Evolutionary conservation across 2,113 vertebrate genomes (phyloP).

Genomic region (Menidia beryllina): DNA sequence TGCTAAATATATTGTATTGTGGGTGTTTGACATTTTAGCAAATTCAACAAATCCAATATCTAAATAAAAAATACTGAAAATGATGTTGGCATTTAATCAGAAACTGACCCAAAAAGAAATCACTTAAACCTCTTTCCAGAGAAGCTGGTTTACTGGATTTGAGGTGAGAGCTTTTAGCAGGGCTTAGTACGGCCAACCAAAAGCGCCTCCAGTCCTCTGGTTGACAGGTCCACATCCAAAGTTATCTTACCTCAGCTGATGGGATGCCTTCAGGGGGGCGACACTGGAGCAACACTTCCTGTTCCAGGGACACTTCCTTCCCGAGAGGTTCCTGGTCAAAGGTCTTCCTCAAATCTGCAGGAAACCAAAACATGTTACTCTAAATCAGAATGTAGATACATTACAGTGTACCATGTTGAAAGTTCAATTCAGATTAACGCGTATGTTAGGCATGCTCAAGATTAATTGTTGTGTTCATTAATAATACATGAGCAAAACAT

Average conservation of each 20-base stretch:
- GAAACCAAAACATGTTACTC: slow-evolving; percentile 23
- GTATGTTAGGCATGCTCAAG: slow-evolving; percentile 6
- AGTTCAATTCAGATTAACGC: not conserved
- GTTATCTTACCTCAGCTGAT: slow-evolving; percentile 88
- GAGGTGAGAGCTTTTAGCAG: slow-evolving; percentile 12
- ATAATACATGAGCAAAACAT: not conserved
- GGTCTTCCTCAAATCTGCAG: slow-evolving; percentile 92
- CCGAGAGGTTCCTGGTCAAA: slow-evolving; percentile 97
- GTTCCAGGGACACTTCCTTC: slow-evolving; percentile 95
- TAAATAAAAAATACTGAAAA: slow-evolving; percentile 7
- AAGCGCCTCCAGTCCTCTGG: slow-evolving; percentile 2
- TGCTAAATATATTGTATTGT: not conserved
- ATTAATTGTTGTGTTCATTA: slow-evolving; percentile 4
- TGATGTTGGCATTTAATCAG: slow-evolving; percentile 20
- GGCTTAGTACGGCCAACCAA: slow-evolving; percentile 20
- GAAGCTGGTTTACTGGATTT: slow-evolving; percentile 55
- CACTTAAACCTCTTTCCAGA: slow-evolving; percentile 43
- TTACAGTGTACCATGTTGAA: not conserved
- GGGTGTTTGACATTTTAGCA: slow-evolving; percentile 19
- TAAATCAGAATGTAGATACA: slow-evolving; percentile 11
- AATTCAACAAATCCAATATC: slow-evolving; percentile 2
- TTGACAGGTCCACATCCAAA: not conserved
- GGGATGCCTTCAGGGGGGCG: slow-evolving; percentile 97
- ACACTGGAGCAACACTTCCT: slow-evolving; percentile 96
- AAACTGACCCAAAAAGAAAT: slow-evolving; percentile 28